These are phyloP conservation scores for Podargus strigoides DNA, from an alignment of 2,797 vertebrate species.

Conservation along the genomic window DNA sequence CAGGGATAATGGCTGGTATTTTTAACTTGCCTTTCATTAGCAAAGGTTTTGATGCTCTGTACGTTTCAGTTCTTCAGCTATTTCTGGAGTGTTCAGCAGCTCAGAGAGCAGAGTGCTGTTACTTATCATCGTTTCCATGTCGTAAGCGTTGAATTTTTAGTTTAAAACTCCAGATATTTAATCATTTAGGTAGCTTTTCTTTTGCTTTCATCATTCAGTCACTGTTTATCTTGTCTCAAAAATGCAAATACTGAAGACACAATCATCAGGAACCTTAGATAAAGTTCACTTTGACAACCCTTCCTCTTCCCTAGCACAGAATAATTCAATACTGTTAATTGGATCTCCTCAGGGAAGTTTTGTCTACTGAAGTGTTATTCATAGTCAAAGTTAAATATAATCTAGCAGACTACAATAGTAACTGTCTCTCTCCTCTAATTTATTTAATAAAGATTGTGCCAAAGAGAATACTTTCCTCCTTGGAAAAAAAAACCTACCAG, in stretches of 20 bases:
- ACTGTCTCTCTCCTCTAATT: conserved; percentile 16
- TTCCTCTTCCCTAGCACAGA: not conserved
- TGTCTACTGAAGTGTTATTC: conserved; percentile 29
- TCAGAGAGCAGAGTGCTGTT: not conserved
- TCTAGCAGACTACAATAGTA: not conserved
- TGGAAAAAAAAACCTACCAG: not conserved
- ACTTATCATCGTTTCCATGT: not conserved
- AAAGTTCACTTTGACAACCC: not conserved
- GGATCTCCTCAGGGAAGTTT: conserved; percentile 24
- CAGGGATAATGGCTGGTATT: conserved; percentile 23
- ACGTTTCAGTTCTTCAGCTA: conserved; percentile 15
- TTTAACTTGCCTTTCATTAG: conserved; percentile 50
- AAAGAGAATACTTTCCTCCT: not conserved
- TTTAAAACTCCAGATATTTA: not conserved
- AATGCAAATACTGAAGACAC: conserved; percentile 5
- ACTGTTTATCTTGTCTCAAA: not conserved
- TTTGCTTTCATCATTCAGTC: not conserved
- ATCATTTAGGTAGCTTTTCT: not conserved
- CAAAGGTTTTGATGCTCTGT: conserved; percentile 6
- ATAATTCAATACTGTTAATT: not conserved
- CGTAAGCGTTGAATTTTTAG: not conserved
- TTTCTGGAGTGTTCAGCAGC: not conserved
- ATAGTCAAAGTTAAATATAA: conserved; percentile 52
- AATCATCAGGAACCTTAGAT: not conserved
- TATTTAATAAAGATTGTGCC: conserved; percentile 5